A percentile compares a stretch with the other conserved stretches of the same genome.
These are phyloP conservation scores for Polyommatus iphigenia DNA, from an alignment of 2,888 invertebrate species.

Conservation along the genomic window DNA sequence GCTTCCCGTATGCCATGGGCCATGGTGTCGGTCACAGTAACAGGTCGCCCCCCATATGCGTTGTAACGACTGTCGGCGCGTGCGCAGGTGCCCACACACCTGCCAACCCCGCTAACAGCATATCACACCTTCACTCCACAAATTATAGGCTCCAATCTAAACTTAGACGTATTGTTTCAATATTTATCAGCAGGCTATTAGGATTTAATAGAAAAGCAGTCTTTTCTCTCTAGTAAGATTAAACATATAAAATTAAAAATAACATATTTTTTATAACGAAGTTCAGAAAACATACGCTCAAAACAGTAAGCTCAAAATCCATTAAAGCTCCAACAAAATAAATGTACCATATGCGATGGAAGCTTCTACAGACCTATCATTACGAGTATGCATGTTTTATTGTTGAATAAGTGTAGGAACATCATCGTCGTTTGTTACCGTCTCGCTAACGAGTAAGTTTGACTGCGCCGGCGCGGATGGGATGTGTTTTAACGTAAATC, in stretches of 20 bases:
- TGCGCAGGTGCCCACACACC: slow-evolving; percentile 78
- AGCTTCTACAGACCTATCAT: neutral
- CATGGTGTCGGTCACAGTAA: slow-evolving; percentile 38
- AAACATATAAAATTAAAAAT: too few species aligned
- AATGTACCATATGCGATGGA: neutral
- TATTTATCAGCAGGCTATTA: neutral
- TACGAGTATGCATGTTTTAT: neutral
- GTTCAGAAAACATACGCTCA: neutral
- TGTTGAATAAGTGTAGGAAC: neutral
- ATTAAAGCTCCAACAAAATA: neutral
- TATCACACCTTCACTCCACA: slow-evolving; percentile 40
- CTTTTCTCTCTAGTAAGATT: neutral
- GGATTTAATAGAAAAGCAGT: neutral
- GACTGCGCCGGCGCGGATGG: neutral
- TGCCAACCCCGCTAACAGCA: slow-evolving; percentile 59
- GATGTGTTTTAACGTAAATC: slow-evolving; percentile 51
- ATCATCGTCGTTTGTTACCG: neutral
- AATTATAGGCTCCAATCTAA: slow-evolving; percentile 7
- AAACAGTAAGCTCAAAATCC: neutral
- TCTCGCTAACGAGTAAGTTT: neutral
- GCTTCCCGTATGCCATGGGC: slow-evolving; percentile 59
- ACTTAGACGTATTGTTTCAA: slow-evolving; percentile 4
- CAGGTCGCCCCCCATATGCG: slow-evolving; percentile 54
- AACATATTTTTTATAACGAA: neutral
- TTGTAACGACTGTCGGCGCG: slow-evolving; percentile 70